Conservation (phyloP, 2,797 vertebrate genomes). For the Xenopus petersii region DNA sequence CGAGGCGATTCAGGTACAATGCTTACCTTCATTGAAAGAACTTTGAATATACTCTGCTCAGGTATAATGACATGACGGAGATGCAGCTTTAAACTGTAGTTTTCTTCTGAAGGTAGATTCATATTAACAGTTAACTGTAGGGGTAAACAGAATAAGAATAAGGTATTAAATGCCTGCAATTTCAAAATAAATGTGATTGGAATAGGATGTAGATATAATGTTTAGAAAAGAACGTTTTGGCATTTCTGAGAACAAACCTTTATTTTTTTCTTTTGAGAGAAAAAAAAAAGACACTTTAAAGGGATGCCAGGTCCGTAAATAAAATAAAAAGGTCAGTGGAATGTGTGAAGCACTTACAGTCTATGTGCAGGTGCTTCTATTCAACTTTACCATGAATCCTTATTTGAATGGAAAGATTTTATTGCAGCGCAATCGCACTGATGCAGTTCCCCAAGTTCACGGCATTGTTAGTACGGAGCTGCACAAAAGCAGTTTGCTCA, state of each 20-base stretch:
- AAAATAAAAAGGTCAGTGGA: slow-evolving; percentile 1
- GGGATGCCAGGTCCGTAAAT: slow-evolving; percentile 15
- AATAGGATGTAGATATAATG: too few relatives aligned
- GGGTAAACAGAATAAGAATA: slow-evolving; percentile 46
- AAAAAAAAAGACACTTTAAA: slow-evolving; percentile 19
- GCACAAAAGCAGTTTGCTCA: background rate
- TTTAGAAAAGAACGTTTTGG: too few relatives aligned
- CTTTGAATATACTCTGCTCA: slow-evolving; percentile 86
- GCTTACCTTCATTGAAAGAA: slow-evolving; percentile 89
- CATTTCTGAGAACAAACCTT: too few relatives aligned
- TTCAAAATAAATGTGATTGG: too few relatives aligned
- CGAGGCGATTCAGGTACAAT: too few relatives aligned
- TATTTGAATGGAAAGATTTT: background rate
- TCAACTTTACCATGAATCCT: slow-evolving; percentile 16
- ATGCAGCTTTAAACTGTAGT: slow-evolving; percentile 75
- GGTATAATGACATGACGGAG: slow-evolving; percentile 83
- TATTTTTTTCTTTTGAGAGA: background rate
- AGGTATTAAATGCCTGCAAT: too few relatives aligned
- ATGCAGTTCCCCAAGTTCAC: background rate
- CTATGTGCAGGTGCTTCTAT: slow-evolving; percentile 33
- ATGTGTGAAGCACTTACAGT: slow-evolving; percentile 1
- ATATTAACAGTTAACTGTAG: slow-evolving; percentile 77
- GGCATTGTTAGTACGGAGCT: background rate
- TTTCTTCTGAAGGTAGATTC: slow-evolving; percentile 79
- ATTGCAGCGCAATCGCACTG: background rate